phyloP scores from a whole-genome alignment of 2,797 vertebrate genomes.

The Okamejei kenojei region DNA sequence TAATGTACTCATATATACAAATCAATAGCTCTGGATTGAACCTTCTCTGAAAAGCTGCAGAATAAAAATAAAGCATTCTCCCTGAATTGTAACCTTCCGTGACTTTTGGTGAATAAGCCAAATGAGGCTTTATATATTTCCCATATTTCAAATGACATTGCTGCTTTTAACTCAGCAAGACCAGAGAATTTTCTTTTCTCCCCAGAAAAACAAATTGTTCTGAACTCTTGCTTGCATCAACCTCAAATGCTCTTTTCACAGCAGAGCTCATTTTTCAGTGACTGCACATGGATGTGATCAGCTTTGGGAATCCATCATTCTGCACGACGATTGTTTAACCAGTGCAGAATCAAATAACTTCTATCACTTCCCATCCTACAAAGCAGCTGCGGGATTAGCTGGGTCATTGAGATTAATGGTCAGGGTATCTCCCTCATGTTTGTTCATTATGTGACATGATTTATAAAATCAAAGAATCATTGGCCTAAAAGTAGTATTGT shows the following conservation, averaged over 20 bases:
- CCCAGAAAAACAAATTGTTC: constrained; percentile 2
- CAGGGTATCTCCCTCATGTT: neutral
- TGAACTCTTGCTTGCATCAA: neutral
- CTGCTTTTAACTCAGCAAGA: neutral
- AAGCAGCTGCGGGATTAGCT: neutral
- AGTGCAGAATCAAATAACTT: neutral
- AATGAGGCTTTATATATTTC: neutral
- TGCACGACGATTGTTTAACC: neutral
- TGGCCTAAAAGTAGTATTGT: no score
- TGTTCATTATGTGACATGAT: neutral
- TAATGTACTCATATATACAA: neutral
- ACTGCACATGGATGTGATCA: neutral
- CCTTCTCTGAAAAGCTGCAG: neutral
- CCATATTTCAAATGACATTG: neutral
- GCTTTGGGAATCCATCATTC: neutral
- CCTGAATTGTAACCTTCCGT: neutral
- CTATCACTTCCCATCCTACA: neutral
- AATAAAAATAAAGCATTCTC: neutral
- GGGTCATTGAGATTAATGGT: neutral
- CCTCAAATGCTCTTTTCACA: neutral
- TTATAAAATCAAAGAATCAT: neutral
- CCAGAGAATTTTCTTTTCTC: neutral
- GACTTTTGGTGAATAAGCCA: neutral
- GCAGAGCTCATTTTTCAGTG: neutral
- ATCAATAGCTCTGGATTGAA: neutral